phyloP scores from a whole-genome alignment of 2,113 vertebrate genomes.

The Tachysurus fulvidraco region DNA sequence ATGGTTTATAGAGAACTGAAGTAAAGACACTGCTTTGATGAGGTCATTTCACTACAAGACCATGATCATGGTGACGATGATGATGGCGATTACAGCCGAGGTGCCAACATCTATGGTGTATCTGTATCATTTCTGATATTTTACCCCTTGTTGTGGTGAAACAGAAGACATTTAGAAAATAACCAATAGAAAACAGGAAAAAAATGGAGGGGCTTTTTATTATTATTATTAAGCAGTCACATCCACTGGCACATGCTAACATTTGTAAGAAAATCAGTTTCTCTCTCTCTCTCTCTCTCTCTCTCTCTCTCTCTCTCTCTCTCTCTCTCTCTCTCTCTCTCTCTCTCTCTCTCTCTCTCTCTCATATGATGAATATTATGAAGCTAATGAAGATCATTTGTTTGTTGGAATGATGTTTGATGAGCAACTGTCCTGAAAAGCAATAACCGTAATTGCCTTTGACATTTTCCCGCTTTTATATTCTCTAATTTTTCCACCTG shows the following conservation, averaged over 20 bases:
- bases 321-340: neutral
- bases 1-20: conserved; percentile 19
- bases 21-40: neutral
- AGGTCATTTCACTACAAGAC: neutral
- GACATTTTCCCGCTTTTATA: neutral
- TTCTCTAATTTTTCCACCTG: neutral
- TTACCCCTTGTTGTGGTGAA: neutral
- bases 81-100: neutral
- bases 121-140: neutral
- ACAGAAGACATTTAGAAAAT: neutral
- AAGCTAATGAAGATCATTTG: neutral
- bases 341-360: neutral
- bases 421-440: neutral
- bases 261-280: neutral
- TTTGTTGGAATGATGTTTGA: neutral
- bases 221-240: neutral
- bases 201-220: neutral
- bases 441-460: neutral
- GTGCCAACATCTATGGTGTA: neutral
- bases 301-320: neutral
- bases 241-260: neutral
- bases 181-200: neutral
- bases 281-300: neutral
- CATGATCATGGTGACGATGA: neutral
- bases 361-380: neutral